These are phyloP conservation scores for Calliopum simillimum DNA, from an alignment of 2,888 invertebrate species.

Conservation along the genomic window DNA sequence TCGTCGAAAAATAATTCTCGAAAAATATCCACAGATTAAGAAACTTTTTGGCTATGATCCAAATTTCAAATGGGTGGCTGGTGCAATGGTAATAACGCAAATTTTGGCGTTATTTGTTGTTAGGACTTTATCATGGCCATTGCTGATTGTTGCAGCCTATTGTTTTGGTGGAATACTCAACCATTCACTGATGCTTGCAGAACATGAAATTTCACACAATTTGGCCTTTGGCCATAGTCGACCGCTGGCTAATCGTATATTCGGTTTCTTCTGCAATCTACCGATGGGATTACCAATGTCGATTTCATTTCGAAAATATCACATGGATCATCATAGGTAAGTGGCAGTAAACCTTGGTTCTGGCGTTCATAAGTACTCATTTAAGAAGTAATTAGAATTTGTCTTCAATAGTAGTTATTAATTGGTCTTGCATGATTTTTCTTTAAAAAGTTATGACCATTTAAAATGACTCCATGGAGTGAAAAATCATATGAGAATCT, in stretches of 20 bases:
- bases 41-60: constrained; percentile 87
- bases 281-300: constrained; percentile 96
- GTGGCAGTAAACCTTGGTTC: constrained; percentile 37
- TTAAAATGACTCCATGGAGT: no score
- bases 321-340: constrained; percentile 70
- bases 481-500: no score
- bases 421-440: no score
- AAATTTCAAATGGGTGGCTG: constrained; percentile 92
- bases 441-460: no score
- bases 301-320: constrained; percentile 80
- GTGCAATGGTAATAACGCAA: constrained; percentile 87
- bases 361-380: no score
- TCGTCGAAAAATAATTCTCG: constrained; percentile 92
- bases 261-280: constrained; percentile 96
- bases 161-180: constrained; percentile 84
- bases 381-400: no score
- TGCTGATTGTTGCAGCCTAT: constrained; percentile 84
- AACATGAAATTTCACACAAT: constrained; percentile 98
- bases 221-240: constrained; percentile 94
- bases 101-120: constrained; percentile 81
- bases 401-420: no score
- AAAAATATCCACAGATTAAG: constrained; percentile 97
- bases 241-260: constrained; percentile 86
- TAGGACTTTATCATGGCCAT: constrained; percentile 85
- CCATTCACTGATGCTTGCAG: constrained; percentile 75